Conservation (phyloP, 2,113 vertebrate genomes). For the Smithornis capensis region DNA sequence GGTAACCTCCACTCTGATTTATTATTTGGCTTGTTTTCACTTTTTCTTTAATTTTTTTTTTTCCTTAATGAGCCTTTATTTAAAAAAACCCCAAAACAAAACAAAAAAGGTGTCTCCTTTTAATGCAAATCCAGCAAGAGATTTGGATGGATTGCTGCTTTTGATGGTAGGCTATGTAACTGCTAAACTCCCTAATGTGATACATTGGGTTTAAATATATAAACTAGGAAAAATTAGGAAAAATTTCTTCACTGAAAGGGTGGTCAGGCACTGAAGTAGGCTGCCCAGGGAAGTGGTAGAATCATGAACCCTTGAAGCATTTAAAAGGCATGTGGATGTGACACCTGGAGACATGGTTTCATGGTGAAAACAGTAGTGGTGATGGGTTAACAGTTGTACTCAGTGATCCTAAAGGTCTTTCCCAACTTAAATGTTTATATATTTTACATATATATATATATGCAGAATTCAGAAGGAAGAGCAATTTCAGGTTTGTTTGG, state of each 20-base stretch:
- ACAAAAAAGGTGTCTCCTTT: not conserved
- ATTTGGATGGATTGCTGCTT: not conserved
- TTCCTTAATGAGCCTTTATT: not conserved
- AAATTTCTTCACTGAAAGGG: not conserved
- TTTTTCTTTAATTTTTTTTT: not conserved
- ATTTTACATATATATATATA: not conserved
- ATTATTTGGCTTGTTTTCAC: not conserved
- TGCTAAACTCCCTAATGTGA: not conserved
- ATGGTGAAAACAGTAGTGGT: not conserved
- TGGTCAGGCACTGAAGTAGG: not conserved
- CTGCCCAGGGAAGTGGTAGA: not conserved
- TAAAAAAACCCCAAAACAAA: not conserved
- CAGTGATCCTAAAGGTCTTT: not conserved
- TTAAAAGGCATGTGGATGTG: not conserved
- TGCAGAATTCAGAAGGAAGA: not conserved
- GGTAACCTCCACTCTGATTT: not conserved
- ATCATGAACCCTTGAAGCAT: not conserved
- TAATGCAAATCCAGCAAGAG: not conserved
- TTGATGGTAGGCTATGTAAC: not conserved
- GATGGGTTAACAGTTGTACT: not conserved
- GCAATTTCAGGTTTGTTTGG: not conserved
- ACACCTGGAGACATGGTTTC: not conserved
- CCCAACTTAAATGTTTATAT: not conserved
- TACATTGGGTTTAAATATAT: not conserved
- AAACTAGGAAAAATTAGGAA: no score